Evolutionary conservation across 1,140 invertebrate species (phyloP), one percentile per base, ranked within the genome.

Genomic region (Drosophila azteca): DNA sequence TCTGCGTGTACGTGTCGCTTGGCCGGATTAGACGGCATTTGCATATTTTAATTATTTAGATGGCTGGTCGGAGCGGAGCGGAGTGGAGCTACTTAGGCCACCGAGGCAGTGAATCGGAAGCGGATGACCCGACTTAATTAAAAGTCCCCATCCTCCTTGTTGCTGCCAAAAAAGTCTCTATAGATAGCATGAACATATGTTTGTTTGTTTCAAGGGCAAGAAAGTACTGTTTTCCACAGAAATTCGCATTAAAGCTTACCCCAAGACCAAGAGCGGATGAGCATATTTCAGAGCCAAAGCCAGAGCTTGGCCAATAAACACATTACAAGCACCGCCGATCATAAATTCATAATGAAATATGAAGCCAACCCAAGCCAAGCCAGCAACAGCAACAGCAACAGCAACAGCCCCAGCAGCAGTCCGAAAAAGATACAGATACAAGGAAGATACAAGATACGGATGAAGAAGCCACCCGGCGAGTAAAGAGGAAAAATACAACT

Each of bases 1-100:
- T 76, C 73, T 69, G 73, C 48, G 64, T 63, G 74, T 77, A 88
- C 82, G 83, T 87, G 83, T 87, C 83, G 83, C 66, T 62, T 48
- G 75, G 72, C 70, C 69, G 79, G 83, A 88, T 88, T 88, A 88
- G 83, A 63, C 79, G 67, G 83, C 71, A 88, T 88, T 88, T 88
- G 83, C 83, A 88, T 88, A 88, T 88, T 88, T 88, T 88, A 88
- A 88, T 88, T 88, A 88, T 88, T 88, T 88, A 88, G 79, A 88
- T 88, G 83, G 83, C 79, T 88, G 71, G 75, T n/a, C 71, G 66
- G 66, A 82, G 17, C 71, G 66, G 66, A 82, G 72, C 65, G 66
- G 70, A 82, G 75, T 68, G 66, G 66, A 82, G 75, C 83, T 88
- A 88, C 83, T 87, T 88, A 77, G 71, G 49, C 48, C 62, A 55